Evolutionary conservation across 2,888 invertebrate genomes (phyloP).

Genomic region (Tenodera sinensis): DNA sequence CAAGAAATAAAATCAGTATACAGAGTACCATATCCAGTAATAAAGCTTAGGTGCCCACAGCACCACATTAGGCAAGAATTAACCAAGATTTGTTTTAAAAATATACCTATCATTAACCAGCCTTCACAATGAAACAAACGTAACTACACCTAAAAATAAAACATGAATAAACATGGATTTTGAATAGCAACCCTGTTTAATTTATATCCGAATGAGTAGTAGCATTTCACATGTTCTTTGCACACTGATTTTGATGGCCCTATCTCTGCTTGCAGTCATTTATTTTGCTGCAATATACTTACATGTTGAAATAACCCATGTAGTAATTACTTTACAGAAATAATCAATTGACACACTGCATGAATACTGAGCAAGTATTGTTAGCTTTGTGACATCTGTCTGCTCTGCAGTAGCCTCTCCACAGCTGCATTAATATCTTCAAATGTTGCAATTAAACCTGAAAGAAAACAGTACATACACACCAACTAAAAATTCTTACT

Average conservation of each 20-base stretch:
- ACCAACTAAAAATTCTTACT: too few relatives aligned
- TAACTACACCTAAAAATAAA: neutral
- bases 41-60: too few relatives aligned
- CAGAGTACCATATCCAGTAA: too few relatives aligned
- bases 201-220: neutral
- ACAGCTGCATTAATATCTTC: constrained; percentile 98
- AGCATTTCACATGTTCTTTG: neutral
- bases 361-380: constrained; percentile 38
- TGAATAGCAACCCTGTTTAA: constrained; percentile 20
- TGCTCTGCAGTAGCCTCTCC: constrained; percentile 84
- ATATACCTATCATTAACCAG: neutral
- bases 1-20: too few relatives aligned
- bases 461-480: constrained; percentile 38
- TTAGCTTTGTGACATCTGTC: constrained; percentile 78
- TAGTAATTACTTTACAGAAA: constrained; percentile 10
- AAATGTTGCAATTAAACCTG: constrained; percentile 90
- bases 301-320: constrained; percentile 11
- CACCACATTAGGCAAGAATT: neutral
- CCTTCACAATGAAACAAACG: neutral
- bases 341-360: constrained; percentile 1
- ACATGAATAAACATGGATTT: constrained; percentile 5
- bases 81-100: neutral
- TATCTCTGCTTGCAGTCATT: neutral
- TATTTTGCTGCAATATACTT: neutral
- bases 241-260: neutral